Percentiles rank a stretch among this genome's conserved stretches.
These are phyloP conservation scores for Chloroclysta siterata DNA, from an alignment of 2,888 invertebrate genomes.

Conservation along the genomic window DNA sequence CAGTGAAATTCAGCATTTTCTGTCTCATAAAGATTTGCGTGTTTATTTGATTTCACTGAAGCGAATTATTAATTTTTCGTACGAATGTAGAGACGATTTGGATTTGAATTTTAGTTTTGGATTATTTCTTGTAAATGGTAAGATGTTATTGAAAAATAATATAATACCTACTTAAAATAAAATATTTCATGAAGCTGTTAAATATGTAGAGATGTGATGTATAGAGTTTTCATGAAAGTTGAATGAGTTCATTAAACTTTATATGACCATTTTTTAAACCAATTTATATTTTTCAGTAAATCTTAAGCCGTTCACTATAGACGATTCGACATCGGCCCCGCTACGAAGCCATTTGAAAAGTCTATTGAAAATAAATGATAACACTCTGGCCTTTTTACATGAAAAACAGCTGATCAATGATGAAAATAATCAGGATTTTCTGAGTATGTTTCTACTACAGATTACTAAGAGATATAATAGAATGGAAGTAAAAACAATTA, in stretches of 20 bases:
- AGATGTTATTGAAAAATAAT: background rate
- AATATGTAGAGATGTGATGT: no score
- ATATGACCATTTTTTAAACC: background rate
- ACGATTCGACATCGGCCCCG: background rate
- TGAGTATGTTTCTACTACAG: constrained; percentile 2
- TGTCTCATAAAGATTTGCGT: constrained; percentile 49
- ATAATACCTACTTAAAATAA: no score
- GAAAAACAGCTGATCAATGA: constrained; percentile 1
- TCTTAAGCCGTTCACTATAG: constrained; percentile 9
- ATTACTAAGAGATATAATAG: no score
- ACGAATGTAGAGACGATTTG: constrained; percentile 47
- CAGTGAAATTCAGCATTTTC: constrained; percentile 43
- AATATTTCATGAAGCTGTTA: no score
- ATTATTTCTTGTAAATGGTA: constrained; percentile 62
- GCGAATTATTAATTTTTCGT: constrained; percentile 49
- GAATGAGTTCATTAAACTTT: no score
- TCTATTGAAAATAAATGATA: constrained; percentile 33
- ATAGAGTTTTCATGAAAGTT: no score
- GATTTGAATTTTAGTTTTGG: constrained; percentile 61
- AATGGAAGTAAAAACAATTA: no score
- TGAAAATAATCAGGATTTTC: background rate
- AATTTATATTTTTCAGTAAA: constrained; percentile 23
- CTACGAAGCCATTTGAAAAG: constrained; percentile 10
- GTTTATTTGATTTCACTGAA: constrained; percentile 52
- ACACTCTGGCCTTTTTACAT: constrained; percentile 39